Conservation (phyloP, 2,797 vertebrate species). For the Chiloscyllium punctatum region DNA sequence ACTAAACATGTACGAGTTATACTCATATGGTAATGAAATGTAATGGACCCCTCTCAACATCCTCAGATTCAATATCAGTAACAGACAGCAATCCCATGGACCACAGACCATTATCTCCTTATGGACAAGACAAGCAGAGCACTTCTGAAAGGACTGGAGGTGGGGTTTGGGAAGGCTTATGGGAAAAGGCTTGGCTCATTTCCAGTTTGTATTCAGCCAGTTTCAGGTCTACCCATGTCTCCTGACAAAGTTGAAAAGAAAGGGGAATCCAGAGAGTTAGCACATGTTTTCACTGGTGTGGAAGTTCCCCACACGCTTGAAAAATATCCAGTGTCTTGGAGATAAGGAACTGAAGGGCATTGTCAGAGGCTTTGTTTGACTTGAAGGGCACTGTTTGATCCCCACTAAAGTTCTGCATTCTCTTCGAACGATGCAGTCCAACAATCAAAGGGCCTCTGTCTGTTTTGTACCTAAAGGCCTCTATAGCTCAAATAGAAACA, state of each 20-base stretch:
- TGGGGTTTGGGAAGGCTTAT: background rate
- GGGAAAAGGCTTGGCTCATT: background rate
- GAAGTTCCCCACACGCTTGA: background rate
- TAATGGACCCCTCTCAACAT: background rate
- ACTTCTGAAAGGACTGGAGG: background rate
- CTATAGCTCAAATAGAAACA: background rate
- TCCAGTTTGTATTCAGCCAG: background rate
- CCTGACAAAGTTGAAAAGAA: background rate
- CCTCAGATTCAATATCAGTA: background rate
- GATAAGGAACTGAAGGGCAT: background rate
- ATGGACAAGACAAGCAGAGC: background rate
- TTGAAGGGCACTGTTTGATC: background rate
- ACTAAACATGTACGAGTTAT: background rate
- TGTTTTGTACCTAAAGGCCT: too few species aligned
- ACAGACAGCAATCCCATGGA: background rate
- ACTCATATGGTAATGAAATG: background rate
- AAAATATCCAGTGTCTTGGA: background rate
- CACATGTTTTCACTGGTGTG: background rate
- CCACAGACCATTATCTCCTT: accelerated
- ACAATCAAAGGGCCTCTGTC: background rate
- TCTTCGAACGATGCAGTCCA: background rate
- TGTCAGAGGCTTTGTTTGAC: background rate
- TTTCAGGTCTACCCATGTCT: background rate
- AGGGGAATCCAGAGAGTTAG: background rate
- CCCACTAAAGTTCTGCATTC: background rate